A percentile compares a stretch with the other conserved stretches of the same genome.
Conservation (phyloP, 2,113 vertebrate species). For the Tragelaphus buxtoni region DNA sequence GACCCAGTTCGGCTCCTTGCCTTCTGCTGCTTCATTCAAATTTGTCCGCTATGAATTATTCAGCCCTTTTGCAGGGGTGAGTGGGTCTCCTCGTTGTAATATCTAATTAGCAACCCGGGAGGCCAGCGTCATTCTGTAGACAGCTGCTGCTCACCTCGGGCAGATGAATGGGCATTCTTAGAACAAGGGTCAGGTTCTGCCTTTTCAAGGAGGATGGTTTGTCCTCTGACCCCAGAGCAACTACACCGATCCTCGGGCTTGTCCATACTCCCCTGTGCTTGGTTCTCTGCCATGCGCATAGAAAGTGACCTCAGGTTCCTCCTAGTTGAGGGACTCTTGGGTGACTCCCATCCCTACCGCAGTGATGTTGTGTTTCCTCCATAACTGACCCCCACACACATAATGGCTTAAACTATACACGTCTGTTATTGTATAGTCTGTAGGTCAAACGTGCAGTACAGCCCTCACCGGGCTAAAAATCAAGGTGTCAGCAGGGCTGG, state of each 20-base stretch:
- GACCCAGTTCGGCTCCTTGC: background rate
- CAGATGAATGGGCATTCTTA: rapidly evolving
- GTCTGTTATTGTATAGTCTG: background rate
- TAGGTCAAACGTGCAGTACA: rapidly evolving
- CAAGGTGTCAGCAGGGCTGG: rapidly evolving
- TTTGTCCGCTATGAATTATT: constrained; percentile 5
- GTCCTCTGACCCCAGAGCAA: background rate
- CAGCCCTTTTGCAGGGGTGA: constrained; percentile 30
- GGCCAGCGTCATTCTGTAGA: rapidly evolving
- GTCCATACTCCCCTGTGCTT: rapidly evolving
- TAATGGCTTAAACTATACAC: background rate
- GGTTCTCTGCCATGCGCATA: background rate
- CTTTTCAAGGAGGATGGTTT: background rate
- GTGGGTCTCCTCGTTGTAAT: background rate
- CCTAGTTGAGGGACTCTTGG: background rate
- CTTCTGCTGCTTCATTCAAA: constrained; percentile 40
- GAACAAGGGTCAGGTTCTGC: background rate
- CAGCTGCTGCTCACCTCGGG: background rate
- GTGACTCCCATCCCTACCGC: rapidly evolving
- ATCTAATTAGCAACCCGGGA: background rate
- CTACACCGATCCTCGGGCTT: rapidly evolving
- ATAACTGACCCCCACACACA: rapidly evolving
- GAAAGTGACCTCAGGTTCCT: background rate
- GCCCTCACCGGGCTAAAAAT: background rate
- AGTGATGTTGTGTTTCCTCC: background rate